Percentiles rank a stretch among this genome's conserved stretches.
Evolutionary conservation across 1,140 invertebrate species (phyloP).

Genomic region (Cepaea nemoralis): DNA sequence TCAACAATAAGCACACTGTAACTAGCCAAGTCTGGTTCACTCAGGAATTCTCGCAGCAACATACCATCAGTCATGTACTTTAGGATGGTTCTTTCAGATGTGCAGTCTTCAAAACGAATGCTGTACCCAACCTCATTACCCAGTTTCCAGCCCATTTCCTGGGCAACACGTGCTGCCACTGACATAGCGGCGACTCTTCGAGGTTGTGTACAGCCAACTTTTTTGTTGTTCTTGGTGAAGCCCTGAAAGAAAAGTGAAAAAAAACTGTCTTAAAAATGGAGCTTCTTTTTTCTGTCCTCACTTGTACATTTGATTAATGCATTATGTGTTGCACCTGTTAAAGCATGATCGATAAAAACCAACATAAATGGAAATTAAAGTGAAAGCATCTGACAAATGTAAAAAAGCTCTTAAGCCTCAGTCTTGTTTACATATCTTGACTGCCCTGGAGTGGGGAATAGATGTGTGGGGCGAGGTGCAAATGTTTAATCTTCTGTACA

Average conservation of each 20-base stretch:
- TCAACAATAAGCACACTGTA: slow-evolving; percentile 98
- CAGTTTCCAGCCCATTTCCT: slow-evolving; percentile 81
- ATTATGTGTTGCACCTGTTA: no score
- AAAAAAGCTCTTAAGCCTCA: no score
- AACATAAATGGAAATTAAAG: no score
- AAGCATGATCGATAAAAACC: no score
- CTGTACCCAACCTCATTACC: slow-evolving; percentile 83
- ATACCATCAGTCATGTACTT: slow-evolving; percentile 99
- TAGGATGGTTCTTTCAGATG: slow-evolving; percentile 82
- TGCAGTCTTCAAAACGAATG: slow-evolving; percentile 86
- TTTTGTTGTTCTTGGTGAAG: slow-evolving; percentile 80
- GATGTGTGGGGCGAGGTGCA: no score
- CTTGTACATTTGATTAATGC: no score
- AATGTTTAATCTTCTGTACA: no score
- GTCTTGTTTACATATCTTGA: no score
- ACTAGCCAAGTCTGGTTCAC: slow-evolving; percentile 92
- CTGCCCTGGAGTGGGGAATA: no score
- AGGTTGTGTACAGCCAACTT: slow-evolving; percentile 85
- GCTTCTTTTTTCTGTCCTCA: no score
- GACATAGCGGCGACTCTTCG: slow-evolving; percentile 85
- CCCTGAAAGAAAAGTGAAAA: slow-evolving; percentile 67
- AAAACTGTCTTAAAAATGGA: no score
- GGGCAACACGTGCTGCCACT: slow-evolving; percentile 81
- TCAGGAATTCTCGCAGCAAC: slow-evolving; percentile 94
- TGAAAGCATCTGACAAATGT: no score